Evolutionary conservation across 2,888 invertebrate genomes (phyloP), one percentile per base, ranked within the genome.

Genomic region (Poecilus cupreus): DNA sequence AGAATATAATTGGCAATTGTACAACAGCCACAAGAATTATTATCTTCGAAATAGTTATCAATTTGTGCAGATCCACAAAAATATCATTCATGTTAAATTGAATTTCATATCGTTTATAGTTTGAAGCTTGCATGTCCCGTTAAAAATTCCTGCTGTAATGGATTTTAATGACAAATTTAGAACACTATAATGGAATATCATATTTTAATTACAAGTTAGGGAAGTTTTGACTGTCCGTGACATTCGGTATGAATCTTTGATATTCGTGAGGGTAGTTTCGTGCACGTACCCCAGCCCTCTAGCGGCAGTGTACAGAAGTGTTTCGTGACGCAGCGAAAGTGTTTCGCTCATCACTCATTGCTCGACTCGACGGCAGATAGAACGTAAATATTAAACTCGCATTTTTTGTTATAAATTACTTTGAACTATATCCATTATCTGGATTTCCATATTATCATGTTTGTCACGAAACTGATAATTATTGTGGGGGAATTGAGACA

Each of bases 311-410:
- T 49, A 49, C 13, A n/a, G 20, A 18, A 39, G 39, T 43, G 18
- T 68, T 68, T 68, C 68, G 68, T 68, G 68, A 68, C 68, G 20
- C 10, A 18, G 68, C 6, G 68, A 68, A 68, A 68, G 68, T 68
- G 68, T 68, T 68, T 68, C 68, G 68, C 68, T 68, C 68, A 68
- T 68, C 68, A 68, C 68, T 68, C 68, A 68, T 68, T 68, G 68
- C 68, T 60, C 13, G 68, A 18, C 37, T 39, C 18, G 68, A 68
- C 68, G 68, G 68, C 39, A 32, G 32, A 32, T 32, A 32, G 32
- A 68, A 68, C 68, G 68, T 68, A 68, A 68, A 68, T 68, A 68
- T 32, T 68, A 68, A 68, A 68, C 39, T 68, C 68, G 68, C 39
- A 68, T 68, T 68, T 64, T 68, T 68, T 68, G 43, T 68, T 39